Percentiles rank a stretch among this genome's conserved stretches.
Conservation (phyloP, 2,113 vertebrate species). For the Himantopus leucocephalus region DNA sequence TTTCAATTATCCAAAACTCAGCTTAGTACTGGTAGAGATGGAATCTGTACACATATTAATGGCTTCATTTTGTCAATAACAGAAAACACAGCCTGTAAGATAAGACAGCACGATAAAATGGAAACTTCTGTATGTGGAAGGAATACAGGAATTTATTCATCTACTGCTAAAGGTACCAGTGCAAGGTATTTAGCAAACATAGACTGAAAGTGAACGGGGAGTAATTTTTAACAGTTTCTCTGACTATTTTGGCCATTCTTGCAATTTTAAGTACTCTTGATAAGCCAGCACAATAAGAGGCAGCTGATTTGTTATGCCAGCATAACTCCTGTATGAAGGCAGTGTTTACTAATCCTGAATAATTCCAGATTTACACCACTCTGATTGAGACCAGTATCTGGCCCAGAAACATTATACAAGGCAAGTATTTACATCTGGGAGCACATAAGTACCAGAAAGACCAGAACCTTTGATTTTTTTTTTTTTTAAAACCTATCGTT, state of each 20-base stretch:
- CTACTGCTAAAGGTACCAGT: neutral
- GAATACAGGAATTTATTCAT: neutral
- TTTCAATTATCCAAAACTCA: neutral
- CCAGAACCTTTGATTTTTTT: conserved; percentile 19
- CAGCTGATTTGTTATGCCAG: neutral
- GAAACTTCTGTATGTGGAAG: neutral
- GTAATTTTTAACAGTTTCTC: neutral
- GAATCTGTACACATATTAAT: neutral
- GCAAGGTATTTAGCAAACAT: neutral
- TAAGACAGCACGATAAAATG: neutral
- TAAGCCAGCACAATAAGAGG: neutral
- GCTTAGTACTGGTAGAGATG: neutral
- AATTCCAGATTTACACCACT: conserved; percentile 35
- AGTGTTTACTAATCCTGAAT: conserved; percentile 18
- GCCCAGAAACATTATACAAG: conserved; percentile 20
- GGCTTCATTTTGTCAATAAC: neutral
- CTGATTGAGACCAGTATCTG: neutral
- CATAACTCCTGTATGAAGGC: neutral
- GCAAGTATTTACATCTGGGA: conserved; percentile 37
- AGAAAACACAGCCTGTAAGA: neutral
- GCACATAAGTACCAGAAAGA: conserved; percentile 32
- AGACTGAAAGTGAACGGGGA: neutral
- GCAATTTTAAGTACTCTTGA: neutral
- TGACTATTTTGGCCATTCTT: neutral
- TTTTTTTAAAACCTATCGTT: neutral